Evolutionary conservation across 2,113 vertebrate genomes (phyloP).

Genomic region (Puntigrus tetrazona): DNA sequence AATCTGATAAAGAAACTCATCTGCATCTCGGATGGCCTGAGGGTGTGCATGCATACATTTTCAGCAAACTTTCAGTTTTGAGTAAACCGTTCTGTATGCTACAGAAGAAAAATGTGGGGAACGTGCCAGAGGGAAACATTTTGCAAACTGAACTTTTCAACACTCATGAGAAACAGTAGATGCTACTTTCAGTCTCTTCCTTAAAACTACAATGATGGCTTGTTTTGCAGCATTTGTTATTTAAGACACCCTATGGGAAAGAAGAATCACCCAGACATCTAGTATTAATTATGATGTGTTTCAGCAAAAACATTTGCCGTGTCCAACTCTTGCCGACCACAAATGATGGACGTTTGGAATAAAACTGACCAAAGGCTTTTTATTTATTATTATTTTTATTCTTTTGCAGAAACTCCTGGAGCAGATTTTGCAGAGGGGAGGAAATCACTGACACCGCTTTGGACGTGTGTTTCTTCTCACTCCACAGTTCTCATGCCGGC

Average conservation of each 20-base stretch:
- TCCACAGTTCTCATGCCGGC: constrained; percentile 20
- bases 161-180: neutral
- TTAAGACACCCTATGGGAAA: neutral
- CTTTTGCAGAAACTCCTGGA: constrained; percentile 81
- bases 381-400: constrained; percentile 21
- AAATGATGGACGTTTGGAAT: constrained; percentile 15
- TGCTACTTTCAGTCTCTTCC: neutral
- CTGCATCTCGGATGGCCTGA: neutral
- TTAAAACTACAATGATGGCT: neutral
- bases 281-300: constrained; percentile 20
- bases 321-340: constrained; percentile 1
- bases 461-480: constrained; percentile 3
- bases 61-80: neutral
- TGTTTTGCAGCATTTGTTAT: neutral
- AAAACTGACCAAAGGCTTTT: constrained; percentile 16
- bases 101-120: neutral
- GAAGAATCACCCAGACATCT: neutral
- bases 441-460: constrained; percentile 70
- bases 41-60: too few species aligned
- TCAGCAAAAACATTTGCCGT: neutral
- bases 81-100: neutral
- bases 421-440: constrained; percentile 83
- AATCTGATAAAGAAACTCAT: neutral
- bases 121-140: neutral
- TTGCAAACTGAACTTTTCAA: neutral